A percentile compares a stretch with the other conserved stretches of the same genome.
phyloP scores from a whole-genome alignment of 2,888 invertebrate species.

The Nematopogon swammerdamellus region DNA sequence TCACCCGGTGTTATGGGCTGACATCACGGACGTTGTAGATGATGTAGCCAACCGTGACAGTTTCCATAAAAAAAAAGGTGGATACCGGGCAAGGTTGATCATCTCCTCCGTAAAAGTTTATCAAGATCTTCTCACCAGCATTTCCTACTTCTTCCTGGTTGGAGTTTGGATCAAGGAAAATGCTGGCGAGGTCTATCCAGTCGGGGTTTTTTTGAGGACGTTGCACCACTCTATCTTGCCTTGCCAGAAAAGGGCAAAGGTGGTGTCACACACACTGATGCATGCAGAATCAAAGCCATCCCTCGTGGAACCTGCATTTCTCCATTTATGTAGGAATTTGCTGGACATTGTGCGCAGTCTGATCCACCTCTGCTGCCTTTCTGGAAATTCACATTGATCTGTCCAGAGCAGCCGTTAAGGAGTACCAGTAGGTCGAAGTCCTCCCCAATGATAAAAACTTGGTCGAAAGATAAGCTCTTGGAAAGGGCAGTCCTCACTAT shows the following conservation, averaged over 20 bases:
- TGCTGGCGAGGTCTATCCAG: conserved; percentile 3
- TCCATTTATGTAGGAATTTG: background rate
- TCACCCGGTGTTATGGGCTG: no score
- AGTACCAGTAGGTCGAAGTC: background rate
- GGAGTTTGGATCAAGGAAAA: conserved; percentile 1
- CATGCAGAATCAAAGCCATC: background rate
- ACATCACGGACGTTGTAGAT: no score
- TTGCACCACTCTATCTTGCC: conserved; percentile 1
- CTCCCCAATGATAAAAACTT: background rate
- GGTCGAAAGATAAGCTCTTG: background rate
- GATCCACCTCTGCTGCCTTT: no score
- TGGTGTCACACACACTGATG: background rate
- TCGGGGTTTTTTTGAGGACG: background rate
- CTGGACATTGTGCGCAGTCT: background rate
- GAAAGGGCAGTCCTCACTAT: background rate
- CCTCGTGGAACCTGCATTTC: background rate
- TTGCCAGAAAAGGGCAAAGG: background rate
- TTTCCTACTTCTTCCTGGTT: conserved; percentile 5
- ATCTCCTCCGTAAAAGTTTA: conserved; percentile 3
- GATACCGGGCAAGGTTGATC: no score
- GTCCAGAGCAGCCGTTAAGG: no score
- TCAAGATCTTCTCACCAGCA: conserved; percentile 4
- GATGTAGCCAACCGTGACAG: no score
- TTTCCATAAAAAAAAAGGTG: no score
- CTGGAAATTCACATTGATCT: background rate